These are phyloP conservation scores for Bryconaethiops microstoma DNA, from an alignment of 2,797 vertebrate species.

Conservation along the genomic window DNA sequence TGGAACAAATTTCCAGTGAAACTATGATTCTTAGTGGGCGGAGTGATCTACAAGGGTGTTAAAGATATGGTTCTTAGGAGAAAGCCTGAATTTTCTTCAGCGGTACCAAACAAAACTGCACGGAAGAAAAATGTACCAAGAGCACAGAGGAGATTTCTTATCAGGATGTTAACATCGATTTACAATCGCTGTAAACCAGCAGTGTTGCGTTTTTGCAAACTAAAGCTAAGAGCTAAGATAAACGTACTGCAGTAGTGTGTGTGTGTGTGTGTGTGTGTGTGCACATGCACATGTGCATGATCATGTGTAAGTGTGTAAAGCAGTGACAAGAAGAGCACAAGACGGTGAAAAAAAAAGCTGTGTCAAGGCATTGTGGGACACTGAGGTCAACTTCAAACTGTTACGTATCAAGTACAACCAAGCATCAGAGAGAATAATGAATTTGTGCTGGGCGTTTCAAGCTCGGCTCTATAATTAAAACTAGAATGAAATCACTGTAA, in stretches of 20 bases:
- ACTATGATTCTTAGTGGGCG: background rate
- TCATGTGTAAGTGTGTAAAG: constrained; percentile 12
- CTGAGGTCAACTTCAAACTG: constrained; percentile 33
- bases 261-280: constrained; percentile 10
- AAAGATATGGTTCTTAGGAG: background rate
- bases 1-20: background rate
- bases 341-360: constrained; percentile 22
- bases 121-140: background rate
- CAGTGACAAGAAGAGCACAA: constrained; percentile 10
- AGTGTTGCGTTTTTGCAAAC: background rate
- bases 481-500: background rate
- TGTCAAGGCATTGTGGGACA: constrained; percentile 45
- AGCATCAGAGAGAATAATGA: constrained; percentile 19
- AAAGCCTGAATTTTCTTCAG: background rate
- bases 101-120: background rate
- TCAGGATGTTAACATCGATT: background rate
- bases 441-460: constrained; percentile 19
- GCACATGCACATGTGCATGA: background rate
- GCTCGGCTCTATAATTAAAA: constrained; percentile 3
- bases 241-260: constrained; percentile 16
- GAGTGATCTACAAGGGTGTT: background rate
- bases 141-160: background rate
- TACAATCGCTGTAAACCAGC: background rate
- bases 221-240: background rate
- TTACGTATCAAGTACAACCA: constrained; percentile 40